These are phyloP conservation scores for Centruroides vittatus DNA, from an alignment of 1,140 invertebrate genomes.

Conservation along the genomic window DNA sequence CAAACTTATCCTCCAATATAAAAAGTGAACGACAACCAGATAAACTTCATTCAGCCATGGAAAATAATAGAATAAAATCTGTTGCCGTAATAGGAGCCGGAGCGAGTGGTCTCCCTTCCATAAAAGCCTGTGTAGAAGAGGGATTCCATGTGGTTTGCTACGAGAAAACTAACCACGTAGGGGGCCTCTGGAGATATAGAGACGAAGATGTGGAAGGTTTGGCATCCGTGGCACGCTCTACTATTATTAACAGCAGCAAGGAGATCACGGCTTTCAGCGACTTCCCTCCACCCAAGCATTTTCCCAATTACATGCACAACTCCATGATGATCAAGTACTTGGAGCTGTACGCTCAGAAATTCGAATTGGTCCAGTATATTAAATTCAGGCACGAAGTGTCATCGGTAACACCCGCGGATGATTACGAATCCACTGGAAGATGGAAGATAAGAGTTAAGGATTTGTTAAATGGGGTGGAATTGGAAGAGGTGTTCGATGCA, in stretches of 20 bases:
- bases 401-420: conserved; percentile 18
- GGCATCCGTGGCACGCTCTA: conserved; percentile 21
- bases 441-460: conserved; percentile 27
- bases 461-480: not conserved
- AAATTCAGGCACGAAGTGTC: conserved; percentile 26
- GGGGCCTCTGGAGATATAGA: conserved; percentile 38
- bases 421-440: conserved; percentile 27
- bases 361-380: conserved; percentile 13
- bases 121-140: conserved; percentile 33
- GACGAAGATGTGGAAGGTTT: conserved; percentile 24
- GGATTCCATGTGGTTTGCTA: conserved; percentile 30
- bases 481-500: conserved; percentile 28
- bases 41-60: too few relatives aligned
- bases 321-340: conserved; percentile 31
- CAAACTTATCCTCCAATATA: too few relatives aligned
- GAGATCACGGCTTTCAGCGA: conserved; percentile 25
- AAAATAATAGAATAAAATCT: conserved; percentile 5
- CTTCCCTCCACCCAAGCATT: conserved; percentile 31
- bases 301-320: conserved; percentile 34
- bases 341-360: conserved; percentile 28
- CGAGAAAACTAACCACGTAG: conserved; percentile 32
- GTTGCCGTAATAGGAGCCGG: conserved; percentile 35
- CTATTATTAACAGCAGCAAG: conserved; percentile 27
- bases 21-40: too few relatives aligned
- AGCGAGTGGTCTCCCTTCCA: conserved; percentile 31